Base-by-base conservation (phyloP, 2,113 vertebrate genomes). In the Sterrhoptilus dennistouni region DNA sequence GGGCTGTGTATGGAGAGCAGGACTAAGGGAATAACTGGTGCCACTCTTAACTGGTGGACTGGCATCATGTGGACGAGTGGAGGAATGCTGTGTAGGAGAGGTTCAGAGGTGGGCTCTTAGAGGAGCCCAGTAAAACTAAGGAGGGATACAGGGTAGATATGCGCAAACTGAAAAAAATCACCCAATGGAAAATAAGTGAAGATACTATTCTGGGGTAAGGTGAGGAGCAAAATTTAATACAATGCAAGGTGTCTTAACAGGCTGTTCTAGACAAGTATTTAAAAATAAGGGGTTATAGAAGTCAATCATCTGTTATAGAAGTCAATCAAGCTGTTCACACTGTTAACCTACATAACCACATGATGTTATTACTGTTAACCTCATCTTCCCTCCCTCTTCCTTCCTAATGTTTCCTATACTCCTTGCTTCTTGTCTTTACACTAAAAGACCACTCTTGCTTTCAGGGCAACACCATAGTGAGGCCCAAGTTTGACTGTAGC, bases 351-450 rank as follows among this genome's bases (percentile, higher is more conserved):
- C 49, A 82, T 61, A 93, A 96, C 90, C 91, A 87, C 84, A 91
- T 31, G 76, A 95, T 92, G 76, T 81, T 96, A 89, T 94, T 96
- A 89, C 76, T 94, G 92, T 87, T 94, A 97, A 93, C 95, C 93
- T 89, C 90, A 92, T 84, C 88, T 83, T 97, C 53, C 88, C 88
- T 87, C 92, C 72, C 72, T 92, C 92, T 92, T 95, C 93, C 95
- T 94, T 95, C 72, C 72, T 87, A 90, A 40, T 94, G 79, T 88
- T 92, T 82, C 65, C 78, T 86, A 38, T 70, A 66, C 33, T 86
- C 54, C 25, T 78, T 84, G 64, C 64, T 71, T 90, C 76, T 95
- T 76, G 59, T 59, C 60, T 88, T 90, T 56, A 83, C 68, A 65
- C 35, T 83, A 22, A 38, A 91, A 64, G 72, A 91, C 44, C 0